A percentile compares a stretch with the other conserved stretches of the same genome.
Evolutionary conservation across 37 sponge, comb jelly and placozoan genomes (phyloP).

Genomic region (Hexactinellida sp.): DNA sequence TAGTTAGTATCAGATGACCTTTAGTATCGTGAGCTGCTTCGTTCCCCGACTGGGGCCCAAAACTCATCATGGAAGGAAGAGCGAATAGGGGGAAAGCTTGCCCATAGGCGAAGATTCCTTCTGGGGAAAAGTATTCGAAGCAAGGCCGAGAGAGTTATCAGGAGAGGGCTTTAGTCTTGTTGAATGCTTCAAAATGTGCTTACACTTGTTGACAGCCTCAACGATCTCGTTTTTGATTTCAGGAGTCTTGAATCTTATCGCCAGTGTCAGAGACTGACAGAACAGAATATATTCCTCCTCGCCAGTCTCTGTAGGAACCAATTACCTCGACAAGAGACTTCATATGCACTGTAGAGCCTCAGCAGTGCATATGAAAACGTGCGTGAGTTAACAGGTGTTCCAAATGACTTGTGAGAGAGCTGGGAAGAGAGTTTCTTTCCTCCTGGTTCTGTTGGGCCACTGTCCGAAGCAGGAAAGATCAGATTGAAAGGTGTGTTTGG

Average conservation of each 20-base stretch:
- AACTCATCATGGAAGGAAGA: too few relatives aligned
- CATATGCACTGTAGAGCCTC: neutral
- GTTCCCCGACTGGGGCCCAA: neutral
- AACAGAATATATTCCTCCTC: conserved; percentile 46
- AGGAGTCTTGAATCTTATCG: conserved; percentile 60
- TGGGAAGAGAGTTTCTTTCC: too few relatives aligned
- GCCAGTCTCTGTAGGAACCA: conserved; percentile 13
- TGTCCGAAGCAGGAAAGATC: neutral
- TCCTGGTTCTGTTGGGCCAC: neutral
- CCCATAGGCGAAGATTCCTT: too few relatives aligned
- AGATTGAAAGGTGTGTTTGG: neutral
- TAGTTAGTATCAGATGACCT: neutral
- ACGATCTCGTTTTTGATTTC: conserved; percentile 65
- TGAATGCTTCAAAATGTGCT: neutral
- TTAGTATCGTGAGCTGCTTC: neutral
- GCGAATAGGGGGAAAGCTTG: too few relatives aligned
- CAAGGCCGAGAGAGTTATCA: too few relatives aligned
- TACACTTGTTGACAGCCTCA: conserved; percentile 30
- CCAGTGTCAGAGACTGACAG: conserved; percentile 11
- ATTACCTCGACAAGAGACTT: too few relatives aligned
- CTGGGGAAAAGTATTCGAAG: too few relatives aligned
- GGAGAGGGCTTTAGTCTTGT: neutral
- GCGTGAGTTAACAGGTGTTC: neutral
- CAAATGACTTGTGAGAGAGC: too few relatives aligned
- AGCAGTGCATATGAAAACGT: neutral